Evolutionary conservation across 2,888 invertebrate species (phyloP).

Genomic region (Antheraea assamensis): DNA sequence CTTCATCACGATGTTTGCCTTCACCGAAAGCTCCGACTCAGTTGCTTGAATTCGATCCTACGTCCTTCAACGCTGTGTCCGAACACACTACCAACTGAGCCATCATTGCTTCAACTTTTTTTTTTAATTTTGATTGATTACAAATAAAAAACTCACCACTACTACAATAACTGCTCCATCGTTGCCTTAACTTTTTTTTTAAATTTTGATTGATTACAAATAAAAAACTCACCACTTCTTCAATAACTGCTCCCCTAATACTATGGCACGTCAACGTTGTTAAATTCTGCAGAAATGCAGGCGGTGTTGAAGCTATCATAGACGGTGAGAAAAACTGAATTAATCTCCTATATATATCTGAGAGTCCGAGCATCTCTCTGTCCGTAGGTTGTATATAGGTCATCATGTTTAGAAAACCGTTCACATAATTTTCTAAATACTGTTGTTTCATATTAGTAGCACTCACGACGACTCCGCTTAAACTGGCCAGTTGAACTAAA

Average conservation of each 20-base stretch:
- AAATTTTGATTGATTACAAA: no score
- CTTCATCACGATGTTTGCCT: no score
- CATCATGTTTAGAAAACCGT: conserved; percentile 71
- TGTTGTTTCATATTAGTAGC: conserved; percentile 65
- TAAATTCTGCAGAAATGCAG: conserved; percentile 69
- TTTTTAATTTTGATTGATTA: no score
- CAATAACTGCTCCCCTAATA: conserved; percentile 70
- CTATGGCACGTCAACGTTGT: conserved; percentile 72
- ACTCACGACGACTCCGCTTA: conserved; percentile 68
- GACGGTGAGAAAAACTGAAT: conserved; percentile 72
- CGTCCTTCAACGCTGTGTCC: no score
- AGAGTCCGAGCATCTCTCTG: conserved; percentile 71
- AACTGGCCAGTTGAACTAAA: conserved; percentile 87
- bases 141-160: no score
- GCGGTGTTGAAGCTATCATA: conserved; percentile 68
- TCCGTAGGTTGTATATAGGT: conserved; percentile 69
- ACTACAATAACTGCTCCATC: no score
- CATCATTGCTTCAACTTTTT: no score
- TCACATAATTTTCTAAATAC: conserved; percentile 74
- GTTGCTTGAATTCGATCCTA: no score
- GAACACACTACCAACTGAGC: no score
- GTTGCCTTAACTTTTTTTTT: no score
- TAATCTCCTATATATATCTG: conserved; percentile 72
- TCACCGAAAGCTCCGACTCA: no score
- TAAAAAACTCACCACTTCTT: conserved; percentile 67